Percentiles rank a stretch among this genome's conserved stretches.
phyloP scores from a whole-genome alignment of 2,888 invertebrate genomes.

The Sarcophaga subvicina region DNA sequence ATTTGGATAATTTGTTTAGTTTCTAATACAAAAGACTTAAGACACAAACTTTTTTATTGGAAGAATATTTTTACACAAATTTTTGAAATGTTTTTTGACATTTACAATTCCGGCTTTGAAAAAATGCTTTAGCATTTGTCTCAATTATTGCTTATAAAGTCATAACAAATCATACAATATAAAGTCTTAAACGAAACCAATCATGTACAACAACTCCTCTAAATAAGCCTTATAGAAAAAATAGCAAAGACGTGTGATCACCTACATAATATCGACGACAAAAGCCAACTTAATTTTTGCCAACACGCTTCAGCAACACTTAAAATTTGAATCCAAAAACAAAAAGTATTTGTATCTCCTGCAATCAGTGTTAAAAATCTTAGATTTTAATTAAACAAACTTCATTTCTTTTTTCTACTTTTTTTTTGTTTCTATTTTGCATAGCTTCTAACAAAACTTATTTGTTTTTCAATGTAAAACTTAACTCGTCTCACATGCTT shows the following conservation, averaged over 20 bases:
- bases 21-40: too few species aligned
- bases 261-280: constrained; percentile 31
- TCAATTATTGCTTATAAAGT: constrained; percentile 29
- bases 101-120: neutral
- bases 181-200: constrained; percentile 45
- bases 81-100: neutral
- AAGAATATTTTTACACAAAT: too few species aligned
- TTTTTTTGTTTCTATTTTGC: neutral
- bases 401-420: constrained; percentile 32
- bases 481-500: constrained; percentile 62
- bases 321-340: constrained; percentile 6
- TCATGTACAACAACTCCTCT: constrained; percentile 39
- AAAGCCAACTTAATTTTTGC: constrained; percentile 18
- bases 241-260: constrained; percentile 18
- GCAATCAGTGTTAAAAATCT: constrained; percentile 56
- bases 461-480: constrained; percentile 22
- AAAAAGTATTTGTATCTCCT: neutral
- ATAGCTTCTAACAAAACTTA: constrained; percentile 9
- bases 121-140: neutral
- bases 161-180: constrained; percentile 16
- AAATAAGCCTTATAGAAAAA: neutral
- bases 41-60: too few species aligned
- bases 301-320: constrained; percentile 44
- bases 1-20: too few species aligned
- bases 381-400: constrained; percentile 61